Base-by-base conservation (phyloP, 2,113 vertebrate genomes). In the Illadopsis cleaveri region DNA sequence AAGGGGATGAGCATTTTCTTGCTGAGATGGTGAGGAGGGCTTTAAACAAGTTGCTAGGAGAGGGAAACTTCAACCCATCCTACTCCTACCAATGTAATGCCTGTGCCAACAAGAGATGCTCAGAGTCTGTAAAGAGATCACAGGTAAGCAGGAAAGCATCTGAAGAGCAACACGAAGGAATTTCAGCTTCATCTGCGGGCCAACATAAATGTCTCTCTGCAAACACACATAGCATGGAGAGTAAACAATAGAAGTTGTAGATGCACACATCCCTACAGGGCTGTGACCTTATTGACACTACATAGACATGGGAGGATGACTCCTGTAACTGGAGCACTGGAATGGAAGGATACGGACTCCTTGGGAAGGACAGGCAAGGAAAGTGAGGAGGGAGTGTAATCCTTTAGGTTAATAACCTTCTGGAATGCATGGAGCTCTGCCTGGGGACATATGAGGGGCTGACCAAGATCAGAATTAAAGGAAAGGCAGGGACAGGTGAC, bases 151-250 rank as follows among this genome's bases (percentile, higher is more conserved):
- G 15, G 33, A 80, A 80, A 80, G 12, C 11, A 56, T 42, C 21
- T 72, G 66, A 64, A 64, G 21, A 80, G 31, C 11, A 23, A 14
- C 31, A 48, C 21, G 50, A 64, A 56, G 30, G 19, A 57, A 88
- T 80, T 65, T 35, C 0, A 0, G 9, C 22, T 57, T 81, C 25
- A 56, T 37, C 37, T 57, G 22, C 1, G 0, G 6, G 4, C 4
- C 35, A 42, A 9, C 11, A 19, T 24, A 37, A 57, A 72, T 37
- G 4, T 31, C 12, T 33, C 25, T 50, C 10, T 33, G 22, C 3
- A 50, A 44, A 35, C 15, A 73, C 33, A 19, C 3, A 8, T 12
- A 33, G 7, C 6, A 13, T 9, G 18, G 35, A 30, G 5, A 37
- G 14, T 15, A 57, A 72, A 37, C 42, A 42, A 22, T 3, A 42